Conservation (phyloP, 1,140 invertebrate species). For the Samia ricini region DNA sequence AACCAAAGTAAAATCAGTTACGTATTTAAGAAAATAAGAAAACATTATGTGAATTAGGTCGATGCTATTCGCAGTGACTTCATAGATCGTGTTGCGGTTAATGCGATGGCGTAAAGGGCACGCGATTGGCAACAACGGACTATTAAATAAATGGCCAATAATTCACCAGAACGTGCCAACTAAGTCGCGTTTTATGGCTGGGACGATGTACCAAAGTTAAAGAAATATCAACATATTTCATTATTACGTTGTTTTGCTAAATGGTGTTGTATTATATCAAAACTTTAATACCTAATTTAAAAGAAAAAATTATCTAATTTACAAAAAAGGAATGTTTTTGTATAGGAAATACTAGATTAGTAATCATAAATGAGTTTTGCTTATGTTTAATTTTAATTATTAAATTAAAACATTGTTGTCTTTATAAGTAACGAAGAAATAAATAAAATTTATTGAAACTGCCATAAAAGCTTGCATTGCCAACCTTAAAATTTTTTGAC, state of each 20-base stretch:
- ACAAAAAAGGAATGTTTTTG: no score
- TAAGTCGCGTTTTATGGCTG: not conserved
- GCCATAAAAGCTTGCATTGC: no score
- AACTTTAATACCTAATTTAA: no score
- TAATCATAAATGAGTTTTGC: no score
- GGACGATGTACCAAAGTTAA: not conserved
- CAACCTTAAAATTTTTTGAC: no score
- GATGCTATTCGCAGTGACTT: not conserved
- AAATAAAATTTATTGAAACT: no score
- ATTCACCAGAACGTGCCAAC: not conserved
- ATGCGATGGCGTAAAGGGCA: not conserved
- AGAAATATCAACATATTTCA: not conserved
- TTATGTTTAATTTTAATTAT: no score
- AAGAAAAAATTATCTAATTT: no score
- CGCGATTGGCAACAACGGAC: not conserved
- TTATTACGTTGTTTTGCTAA: not conserved
- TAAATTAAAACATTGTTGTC: no score
- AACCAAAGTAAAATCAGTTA: not conserved
- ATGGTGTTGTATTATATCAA: no score
- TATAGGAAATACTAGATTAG: no score
- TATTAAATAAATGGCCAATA: constrained; percentile 1
- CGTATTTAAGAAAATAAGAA: not conserved
- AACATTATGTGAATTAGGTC: not conserved
- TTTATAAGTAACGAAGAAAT: no score
- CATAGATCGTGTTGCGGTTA: constrained; percentile 1